These are phyloP conservation scores for Arge pagana DNA, from an alignment of 2,888 invertebrate species.

Conservation along the genomic window DNA sequence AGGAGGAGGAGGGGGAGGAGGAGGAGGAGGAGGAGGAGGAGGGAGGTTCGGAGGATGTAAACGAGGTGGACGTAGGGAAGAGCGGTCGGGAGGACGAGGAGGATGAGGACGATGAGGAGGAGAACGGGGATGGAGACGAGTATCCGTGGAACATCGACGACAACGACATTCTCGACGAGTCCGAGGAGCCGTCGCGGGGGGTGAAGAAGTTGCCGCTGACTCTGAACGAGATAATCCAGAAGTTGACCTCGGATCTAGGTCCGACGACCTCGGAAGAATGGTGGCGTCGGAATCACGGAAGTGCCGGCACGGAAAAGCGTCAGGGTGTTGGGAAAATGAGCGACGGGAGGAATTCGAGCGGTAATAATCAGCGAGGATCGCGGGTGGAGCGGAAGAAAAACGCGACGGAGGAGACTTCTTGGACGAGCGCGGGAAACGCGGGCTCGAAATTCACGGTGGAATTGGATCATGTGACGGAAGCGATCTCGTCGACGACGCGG, in stretches of 20 bases:
- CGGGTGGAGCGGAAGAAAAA: neutral
- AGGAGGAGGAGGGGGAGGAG: neutral
- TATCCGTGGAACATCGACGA: constrained; percentile 23
- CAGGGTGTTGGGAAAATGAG: constrained; percentile 23
- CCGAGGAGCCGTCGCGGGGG: constrained; percentile 33
- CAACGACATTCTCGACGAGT: constrained; percentile 31
- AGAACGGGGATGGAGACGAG: constrained; percentile 24
- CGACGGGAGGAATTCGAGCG: neutral
- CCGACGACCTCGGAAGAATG: constrained; percentile 36
- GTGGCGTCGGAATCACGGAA: constrained; percentile 39
- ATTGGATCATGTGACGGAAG: neutral
- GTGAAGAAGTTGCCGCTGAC: no score
- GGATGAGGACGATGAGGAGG: constrained; percentile 30
- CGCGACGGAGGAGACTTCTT: no score
- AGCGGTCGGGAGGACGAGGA: constrained; percentile 26
- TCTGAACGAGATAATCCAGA: constrained; percentile 52
- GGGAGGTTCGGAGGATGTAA: constrained; percentile 10
- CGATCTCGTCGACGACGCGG: neutral
- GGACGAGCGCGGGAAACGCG: neutral
- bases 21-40: neutral
- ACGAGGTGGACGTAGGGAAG: neutral
- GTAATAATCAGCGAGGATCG: constrained; percentile 22
- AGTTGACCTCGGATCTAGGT: constrained; percentile 41
- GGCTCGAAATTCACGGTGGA: neutral
- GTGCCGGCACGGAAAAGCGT: constrained; percentile 31